Base-by-base conservation (phyloP, 2,888 invertebrate species). In the Thymelicus lineola region DNA sequence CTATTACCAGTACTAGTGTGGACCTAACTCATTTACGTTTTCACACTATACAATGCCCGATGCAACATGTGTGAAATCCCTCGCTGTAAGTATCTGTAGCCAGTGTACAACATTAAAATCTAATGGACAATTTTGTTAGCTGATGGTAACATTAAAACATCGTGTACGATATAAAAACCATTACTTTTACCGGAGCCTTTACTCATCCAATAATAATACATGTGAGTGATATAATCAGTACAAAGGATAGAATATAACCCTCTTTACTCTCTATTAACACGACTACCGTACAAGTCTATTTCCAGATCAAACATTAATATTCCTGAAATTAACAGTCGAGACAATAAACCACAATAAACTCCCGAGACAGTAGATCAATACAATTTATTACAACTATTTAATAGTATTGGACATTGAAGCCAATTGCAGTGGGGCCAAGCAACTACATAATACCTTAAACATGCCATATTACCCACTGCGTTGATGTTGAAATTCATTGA, bases 401-500 rank as follows among this genome's bases (percentile, higher is more conserved):
- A 81, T 76, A 76, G 72, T 67, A 71, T 71, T 73, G 78, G 75
- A 81, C 82, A 80, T 81, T 80, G 76, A 75, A 70, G 74, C 67
- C 71, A 81, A 84, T 82, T 78, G 80, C 80, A 81, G 77, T 76
- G 74, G 61, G 62, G 69, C 28, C 66, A 45, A 53, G 62, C 57
- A 61, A 61, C 48, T 55, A 64, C 36, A 45, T 68, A 68, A 35
- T 57, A 62, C 74, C 80, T 76, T 79, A 79, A 82, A 80, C 77
- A 78, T 79, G 80, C 75, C 82, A 80, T 79, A 80, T 82, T 80
- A 79, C 76, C 74, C 70, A 72, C 74, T 73, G 71, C 63, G 68
- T 65, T 72, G 66, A 68, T 76, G 75, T 76, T 75, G 76, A 77
- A 77, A 79, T 76, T 76, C 75, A 75, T 76, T 74, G 72, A 79